Percentiles rank a stretch among this genome's conserved stretches.
Conservation (phyloP, 2,888 invertebrate genomes). For the Apamea crenata region DNA sequence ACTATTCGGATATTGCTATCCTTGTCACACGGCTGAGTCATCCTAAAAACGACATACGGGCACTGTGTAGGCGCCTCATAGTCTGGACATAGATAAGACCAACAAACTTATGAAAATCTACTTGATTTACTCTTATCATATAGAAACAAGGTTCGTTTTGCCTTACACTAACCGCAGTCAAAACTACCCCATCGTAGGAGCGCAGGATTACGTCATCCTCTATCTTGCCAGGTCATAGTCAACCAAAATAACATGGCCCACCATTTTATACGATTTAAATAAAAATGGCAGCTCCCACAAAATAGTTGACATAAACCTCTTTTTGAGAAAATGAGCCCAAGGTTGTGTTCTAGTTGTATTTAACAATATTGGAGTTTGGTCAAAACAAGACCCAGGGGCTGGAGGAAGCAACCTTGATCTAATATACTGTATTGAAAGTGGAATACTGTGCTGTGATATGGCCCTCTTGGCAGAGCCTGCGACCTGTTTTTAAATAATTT, state of each 20-base stretch:
- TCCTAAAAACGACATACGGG: constrained; percentile 55
- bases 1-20: constrained; percentile 18
- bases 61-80: constrained; percentile 69
- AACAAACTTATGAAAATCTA: constrained; percentile 47
- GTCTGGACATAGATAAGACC: constrained; percentile 73
- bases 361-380: constrained; percentile 67
- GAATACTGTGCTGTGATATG: constrained; percentile 11
- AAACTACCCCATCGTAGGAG: constrained; percentile 65
- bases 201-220: constrained; percentile 77
- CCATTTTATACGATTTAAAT: constrained; percentile 41
- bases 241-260: constrained; percentile 72
- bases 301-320: constrained; percentile 67
- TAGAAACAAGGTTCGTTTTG: constrained; percentile 54
- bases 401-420: constrained; percentile 59
- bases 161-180: constrained; percentile 4
- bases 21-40: constrained; percentile 53
- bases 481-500: constrained; percentile 11
- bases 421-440: constrained; percentile 28
- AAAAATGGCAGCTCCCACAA: constrained; percentile 56
- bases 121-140: constrained; percentile 31
- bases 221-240: constrained; percentile 74
- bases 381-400: constrained; percentile 49
- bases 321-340: constrained; percentile 74
- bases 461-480: constrained; percentile 26
- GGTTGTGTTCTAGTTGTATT: constrained; percentile 70